Evolutionary conservation across 2,888 invertebrate genomes (phyloP), one percentile per base, ranked within the genome.

Genomic region (Cheilosia vulpina): DNA sequence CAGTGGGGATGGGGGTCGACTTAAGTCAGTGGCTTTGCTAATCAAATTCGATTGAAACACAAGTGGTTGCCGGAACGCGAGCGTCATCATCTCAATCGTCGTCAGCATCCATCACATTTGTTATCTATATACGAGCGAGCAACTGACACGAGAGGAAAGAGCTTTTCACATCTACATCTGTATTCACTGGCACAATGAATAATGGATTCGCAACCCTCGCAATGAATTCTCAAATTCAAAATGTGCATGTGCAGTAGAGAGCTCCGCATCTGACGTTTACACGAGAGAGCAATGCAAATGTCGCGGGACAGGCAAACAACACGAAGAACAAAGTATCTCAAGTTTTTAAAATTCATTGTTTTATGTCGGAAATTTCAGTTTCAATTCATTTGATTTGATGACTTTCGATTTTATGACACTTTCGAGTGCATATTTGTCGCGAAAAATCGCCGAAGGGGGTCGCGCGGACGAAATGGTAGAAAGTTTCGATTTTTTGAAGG

Each of bases 241-340:
- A 57, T 60, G 71, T 82, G 55, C 65, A 82, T 82, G 77, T 82
- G 65, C 69, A 76, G 21, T 76, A 53, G 63, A 15, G 31, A n/a
- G 31, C 21, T 19, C 4, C 19, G 50, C 1, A 19, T 34, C 27
- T 66, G 11, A 53, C 24, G 38, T 66, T 53, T 41, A 53, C 41
- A 27, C 13, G 21, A 52, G 41, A 65, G 65, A 65, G 19, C 24
- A 17, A 21, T 21, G 38, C 31, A 60, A 60, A 71, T 72, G 72
- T 50, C 69, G 47, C 34, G n/a, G 52, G n/a, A 9, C 27, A 19
- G 50, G 4, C 19, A 38, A 52, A 52, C 5, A n/a, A 52, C 21
- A 27, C 31, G 7, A 19, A 45, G n/a, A 60, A 17, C 17, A 17
- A 45, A 47, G 47, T 27, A 45, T 27, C 27, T 47, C n/a, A 17